Percentiles rank a stretch among this genome's conserved stretches.
Conservation (phyloP, 2,888 invertebrate genomes). For the Cephus runcator region DNA sequence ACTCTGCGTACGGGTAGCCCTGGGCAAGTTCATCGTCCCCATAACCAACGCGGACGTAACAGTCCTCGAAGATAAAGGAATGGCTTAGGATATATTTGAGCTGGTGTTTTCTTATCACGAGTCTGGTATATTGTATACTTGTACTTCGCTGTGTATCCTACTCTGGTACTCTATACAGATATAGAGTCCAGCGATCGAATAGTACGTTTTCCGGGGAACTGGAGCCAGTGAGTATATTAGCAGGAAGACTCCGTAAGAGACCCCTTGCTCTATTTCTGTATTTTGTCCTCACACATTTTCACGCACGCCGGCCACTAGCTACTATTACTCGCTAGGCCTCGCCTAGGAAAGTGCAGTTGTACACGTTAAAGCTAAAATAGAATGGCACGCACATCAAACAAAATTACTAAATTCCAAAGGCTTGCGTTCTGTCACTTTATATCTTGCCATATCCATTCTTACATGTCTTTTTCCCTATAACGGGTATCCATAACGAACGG, state of each 20-base stretch:
- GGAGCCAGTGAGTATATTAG: background rate
- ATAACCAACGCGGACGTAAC: background rate
- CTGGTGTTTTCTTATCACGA: background rate
- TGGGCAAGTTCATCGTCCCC: background rate
- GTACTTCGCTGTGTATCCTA: background rate
- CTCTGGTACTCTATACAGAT: background rate
- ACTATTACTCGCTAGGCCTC: slow-evolving; percentile 2
- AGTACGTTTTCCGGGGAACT: background rate
- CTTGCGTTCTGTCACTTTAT: background rate
- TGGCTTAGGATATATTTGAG: background rate
- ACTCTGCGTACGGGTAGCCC: background rate
- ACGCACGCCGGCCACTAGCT: slow-evolving; percentile 15
- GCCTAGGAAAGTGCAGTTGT: slow-evolving; percentile 41
- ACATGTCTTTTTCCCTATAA: background rate
- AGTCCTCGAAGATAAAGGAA: background rate
- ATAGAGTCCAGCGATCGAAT: background rate
- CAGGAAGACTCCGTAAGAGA: background rate
- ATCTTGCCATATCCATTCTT: background rate
- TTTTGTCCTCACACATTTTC: slow-evolving; percentile 52
- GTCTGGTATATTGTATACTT: background rate
- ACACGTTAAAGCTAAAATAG: slow-evolving; percentile 55
- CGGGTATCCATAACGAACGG: background rate
- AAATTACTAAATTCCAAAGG: slow-evolving; percentile 37
- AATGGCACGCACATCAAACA: slow-evolving; percentile 49
- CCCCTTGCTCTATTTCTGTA: slow-evolving; percentile 48